Conservation (phyloP, 2,888 invertebrate species). For the Tuta absoluta region DNA sequence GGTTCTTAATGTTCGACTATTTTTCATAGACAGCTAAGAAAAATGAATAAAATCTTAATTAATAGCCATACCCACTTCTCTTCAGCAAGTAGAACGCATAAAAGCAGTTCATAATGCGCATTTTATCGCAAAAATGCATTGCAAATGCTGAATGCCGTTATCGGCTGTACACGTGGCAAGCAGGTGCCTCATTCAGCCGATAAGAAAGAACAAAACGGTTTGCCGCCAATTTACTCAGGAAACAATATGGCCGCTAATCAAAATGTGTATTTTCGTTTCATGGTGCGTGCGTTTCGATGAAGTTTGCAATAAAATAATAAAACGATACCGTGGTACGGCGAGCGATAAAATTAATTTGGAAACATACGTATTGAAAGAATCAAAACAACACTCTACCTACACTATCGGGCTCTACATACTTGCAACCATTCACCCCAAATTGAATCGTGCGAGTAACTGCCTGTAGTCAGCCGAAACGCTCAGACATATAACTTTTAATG, state of each 20-base stretch:
- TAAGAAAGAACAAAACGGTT: slow-evolving; percentile 12
- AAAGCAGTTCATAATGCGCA: background rate
- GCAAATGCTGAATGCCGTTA: slow-evolving; percentile 9
- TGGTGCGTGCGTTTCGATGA: background rate
- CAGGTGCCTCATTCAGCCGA: slow-evolving; percentile 17
- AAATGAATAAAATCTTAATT: background rate
- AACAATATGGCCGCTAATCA: slow-evolving; percentile 16
- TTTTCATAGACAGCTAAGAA: background rate
- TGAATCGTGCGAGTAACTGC: background rate
- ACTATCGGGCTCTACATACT: too few species aligned
- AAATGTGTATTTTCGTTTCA: background rate
- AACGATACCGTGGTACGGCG: background rate
- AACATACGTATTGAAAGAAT: too few species aligned
- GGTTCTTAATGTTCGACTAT: background rate
- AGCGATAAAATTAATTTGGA: background rate
- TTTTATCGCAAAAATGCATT: slow-evolving; percentile 17
- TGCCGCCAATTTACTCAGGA: slow-evolving; percentile 11
- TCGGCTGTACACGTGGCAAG: slow-evolving; percentile 6
- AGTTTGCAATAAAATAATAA: background rate
- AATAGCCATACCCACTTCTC: background rate
- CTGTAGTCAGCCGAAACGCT: background rate
- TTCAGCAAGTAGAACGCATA: background rate
- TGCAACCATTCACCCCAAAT: too few species aligned
- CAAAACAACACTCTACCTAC: too few species aligned
- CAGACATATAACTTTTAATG: background rate